Conservation (phyloP, 2,888 invertebrate species). For the Spodoptera picta region DNA sequence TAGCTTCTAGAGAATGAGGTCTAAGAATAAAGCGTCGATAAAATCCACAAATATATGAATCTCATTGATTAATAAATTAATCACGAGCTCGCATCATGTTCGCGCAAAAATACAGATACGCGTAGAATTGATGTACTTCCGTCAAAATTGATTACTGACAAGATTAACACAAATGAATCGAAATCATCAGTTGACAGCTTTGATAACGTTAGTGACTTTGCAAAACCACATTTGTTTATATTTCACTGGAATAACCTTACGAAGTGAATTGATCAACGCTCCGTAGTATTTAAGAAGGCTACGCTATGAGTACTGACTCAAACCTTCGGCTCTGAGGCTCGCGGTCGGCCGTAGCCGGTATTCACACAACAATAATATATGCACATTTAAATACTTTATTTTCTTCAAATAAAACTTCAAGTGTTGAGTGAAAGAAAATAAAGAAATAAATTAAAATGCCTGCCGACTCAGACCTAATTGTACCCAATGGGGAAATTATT, state of each 20-base stretch:
- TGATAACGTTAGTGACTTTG: conserved; percentile 20
- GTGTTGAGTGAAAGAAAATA: conserved; percentile 60
- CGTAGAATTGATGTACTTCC: background rate
- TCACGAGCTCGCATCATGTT: too few species aligned
- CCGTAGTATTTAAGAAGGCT: conserved; percentile 85
- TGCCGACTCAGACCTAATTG: conserved; percentile 82
- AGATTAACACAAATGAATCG: conserved; percentile 3
- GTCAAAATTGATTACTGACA: background rate
- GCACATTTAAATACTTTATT: conserved; percentile 64
- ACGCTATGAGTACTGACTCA: conserved; percentile 73
- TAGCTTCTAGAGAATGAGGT: too few species aligned
- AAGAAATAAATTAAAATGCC: conserved; percentile 72
- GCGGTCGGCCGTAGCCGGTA: conserved; percentile 76
- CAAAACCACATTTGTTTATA: conserved; percentile 51
- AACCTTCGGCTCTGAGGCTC: conserved; percentile 73
- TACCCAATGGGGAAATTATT: conserved; percentile 72
- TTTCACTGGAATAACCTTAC: conserved; percentile 76
- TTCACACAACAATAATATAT: conserved; percentile 48
- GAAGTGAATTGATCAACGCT: conserved; percentile 77
- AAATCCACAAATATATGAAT: background rate
- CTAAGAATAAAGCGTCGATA: too few species aligned
- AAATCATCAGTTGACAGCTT: conserved; percentile 16
- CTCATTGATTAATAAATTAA: too few species aligned
- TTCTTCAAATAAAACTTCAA: conserved; percentile 54
- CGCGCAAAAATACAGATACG: too few species aligned